Evolutionary conservation across 1,140 invertebrate genomes (phyloP), one percentile per base, ranked within the genome.

Genomic region (Apis laboriosa): DNA sequence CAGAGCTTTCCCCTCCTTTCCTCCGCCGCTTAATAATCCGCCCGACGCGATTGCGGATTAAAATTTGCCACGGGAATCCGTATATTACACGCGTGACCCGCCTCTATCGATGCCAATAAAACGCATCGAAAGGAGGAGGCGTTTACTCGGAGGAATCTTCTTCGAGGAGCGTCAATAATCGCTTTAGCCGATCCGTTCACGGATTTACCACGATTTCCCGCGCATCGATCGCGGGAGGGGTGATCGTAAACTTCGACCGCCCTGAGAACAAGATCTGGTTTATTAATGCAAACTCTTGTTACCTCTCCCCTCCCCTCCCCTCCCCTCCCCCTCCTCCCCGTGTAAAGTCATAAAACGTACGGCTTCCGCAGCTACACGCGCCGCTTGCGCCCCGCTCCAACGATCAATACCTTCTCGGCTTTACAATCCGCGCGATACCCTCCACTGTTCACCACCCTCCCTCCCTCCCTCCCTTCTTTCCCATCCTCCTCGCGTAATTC

Each of bases 241-340:
- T n/a, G 66, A 80, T 88, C 87, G 49, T 88, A 88, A 88, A 88
- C 84, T 24, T 0, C 34, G 83, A 58, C 60, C 28, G 21, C 56
- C 12, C 19, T 4, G 1, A 0, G 49, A 61, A 34, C 11, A 19
- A 11, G 43, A 49, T 43, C 73, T 61, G 75, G 86, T 88, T 88
- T 88, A 88, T 88, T 88, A 88, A 88, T 88, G 86, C 87, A 86
- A 88, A 88, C 84, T 88, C 86, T 88, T 88, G 87, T 88, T 88
- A 84, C 77, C 67, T 7, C 34, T 7, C 34, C 5, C 34, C 34
- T 2, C 28, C n/a, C n/a, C n/a, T n/a, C n/a, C n/a, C n/a, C n/a
- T n/a, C n/a, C n/a, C n/a, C n/a, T n/a, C n/a, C 34, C 5, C 34
- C 34, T 4, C 34, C 5, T 43, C 34, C 61, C 66, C 80, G 80